These are phyloP conservation scores for Aspidoscelis tigris DNA, from an alignment of 2,113 vertebrate genomes.

Conservation along the genomic window DNA sequence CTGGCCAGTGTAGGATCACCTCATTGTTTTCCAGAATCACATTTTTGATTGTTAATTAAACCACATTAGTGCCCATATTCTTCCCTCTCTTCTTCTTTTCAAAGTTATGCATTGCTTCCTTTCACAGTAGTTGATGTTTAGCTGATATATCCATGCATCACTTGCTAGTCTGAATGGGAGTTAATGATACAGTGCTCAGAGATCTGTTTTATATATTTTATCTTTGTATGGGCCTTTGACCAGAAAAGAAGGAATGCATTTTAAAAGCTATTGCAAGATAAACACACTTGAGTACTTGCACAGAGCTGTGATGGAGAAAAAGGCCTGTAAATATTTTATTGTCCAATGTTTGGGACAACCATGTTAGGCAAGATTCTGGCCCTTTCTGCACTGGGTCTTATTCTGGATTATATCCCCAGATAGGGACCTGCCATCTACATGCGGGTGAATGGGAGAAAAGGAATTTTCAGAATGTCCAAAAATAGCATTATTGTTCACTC, in stretches of 20 bases:
- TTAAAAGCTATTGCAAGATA: slow-evolving; percentile 33
- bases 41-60: slow-evolving; percentile 13
- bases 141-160: no score
- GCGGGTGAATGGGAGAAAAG: no score
- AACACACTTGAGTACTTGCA: slow-evolving; percentile 11
- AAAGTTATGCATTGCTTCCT: no score
- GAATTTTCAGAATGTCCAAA: no score
- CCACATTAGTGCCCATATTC: slow-evolving; percentile 55
- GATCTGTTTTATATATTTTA: slow-evolving; percentile 31
- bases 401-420: no score
- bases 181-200: slow-evolving; percentile 40
- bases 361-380: slow-evolving; percentile 13
- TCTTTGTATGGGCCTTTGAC: slow-evolving; percentile 26
- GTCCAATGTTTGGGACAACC: slow-evolving; percentile 26
- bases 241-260: slow-evolving; percentile 41
- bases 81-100: slow-evolving; percentile 28
- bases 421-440: no score
- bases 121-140: no score
- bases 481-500: no score
- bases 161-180: slow-evolving; percentile 5
- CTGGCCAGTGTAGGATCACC: no score
- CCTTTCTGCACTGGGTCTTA: no score
- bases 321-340: slow-evolving; percentile 34
- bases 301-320: slow-evolving; percentile 15
- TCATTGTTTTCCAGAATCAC: slow-evolving; percentile 40